Conservation (phyloP, 2,797 vertebrate species). For the Characodon lateralis region DNA sequence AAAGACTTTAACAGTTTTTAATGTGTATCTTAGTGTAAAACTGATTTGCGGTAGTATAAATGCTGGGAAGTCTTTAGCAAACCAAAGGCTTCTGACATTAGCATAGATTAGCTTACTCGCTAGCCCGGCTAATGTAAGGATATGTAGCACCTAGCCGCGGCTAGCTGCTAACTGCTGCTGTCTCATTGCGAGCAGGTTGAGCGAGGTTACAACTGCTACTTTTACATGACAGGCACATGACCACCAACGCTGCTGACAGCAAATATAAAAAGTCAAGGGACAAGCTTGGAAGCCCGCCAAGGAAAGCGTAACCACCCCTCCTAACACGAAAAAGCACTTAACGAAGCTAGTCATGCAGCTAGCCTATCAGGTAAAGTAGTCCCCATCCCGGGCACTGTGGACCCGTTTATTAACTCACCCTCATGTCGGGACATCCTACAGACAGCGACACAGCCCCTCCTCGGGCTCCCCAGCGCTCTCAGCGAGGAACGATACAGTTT, state of each 20-base stretch:
- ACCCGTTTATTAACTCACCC: constrained; percentile 83
- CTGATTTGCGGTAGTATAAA: background rate
- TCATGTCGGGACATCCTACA: constrained; percentile 98
- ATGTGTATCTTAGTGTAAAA: accelerated
- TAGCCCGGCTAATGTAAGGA: constrained; percentile 53
- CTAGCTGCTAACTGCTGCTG: constrained; percentile 65
- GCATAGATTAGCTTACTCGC: constrained; percentile 52
- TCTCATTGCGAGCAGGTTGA: constrained; percentile 34
- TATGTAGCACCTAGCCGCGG: constrained; percentile 59
- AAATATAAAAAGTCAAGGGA: background rate
- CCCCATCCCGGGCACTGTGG: constrained; percentile 33
- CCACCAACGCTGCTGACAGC: background rate
- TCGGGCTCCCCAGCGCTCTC: constrained; percentile 79
- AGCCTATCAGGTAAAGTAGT: constrained; percentile 58
- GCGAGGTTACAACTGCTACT: background rate
- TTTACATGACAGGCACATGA: background rate
- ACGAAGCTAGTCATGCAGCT: constrained; percentile 58
- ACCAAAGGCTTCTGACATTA: constrained; percentile 45
- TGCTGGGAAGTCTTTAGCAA: constrained; percentile 23
- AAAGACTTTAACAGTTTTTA: background rate
- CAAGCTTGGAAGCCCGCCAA: constrained; percentile 39
- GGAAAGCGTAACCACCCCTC: constrained; percentile 58
- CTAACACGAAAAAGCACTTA: constrained; percentile 58
- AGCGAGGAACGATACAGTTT: constrained; percentile 65
- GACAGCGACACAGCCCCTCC: constrained; percentile 78